Conservation (phyloP, 2,888 invertebrate species). For the Cheilosia grossa region DNA sequence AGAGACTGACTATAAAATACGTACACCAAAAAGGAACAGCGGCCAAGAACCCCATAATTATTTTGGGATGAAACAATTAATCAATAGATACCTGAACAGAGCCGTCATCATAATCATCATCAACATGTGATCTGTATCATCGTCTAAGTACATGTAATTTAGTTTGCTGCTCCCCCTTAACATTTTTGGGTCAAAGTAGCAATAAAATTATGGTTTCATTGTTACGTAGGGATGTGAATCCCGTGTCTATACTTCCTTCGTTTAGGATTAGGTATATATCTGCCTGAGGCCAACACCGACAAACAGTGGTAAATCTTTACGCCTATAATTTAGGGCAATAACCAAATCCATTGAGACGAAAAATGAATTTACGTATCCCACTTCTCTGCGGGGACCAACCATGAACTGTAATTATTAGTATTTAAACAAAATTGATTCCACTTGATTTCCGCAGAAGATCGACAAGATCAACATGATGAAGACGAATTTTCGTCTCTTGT, state of each 20-base stretch:
- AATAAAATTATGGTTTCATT: slow-evolving; percentile 60
- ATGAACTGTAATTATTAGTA: slow-evolving; percentile 50
- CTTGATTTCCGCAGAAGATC: slow-evolving; percentile 22
- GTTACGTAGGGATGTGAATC: slow-evolving; percentile 25
- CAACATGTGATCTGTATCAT: slow-evolving; percentile 71
- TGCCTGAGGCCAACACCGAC: slow-evolving; percentile 50
- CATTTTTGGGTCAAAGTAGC: slow-evolving; percentile 47
- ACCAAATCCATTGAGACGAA: slow-evolving; percentile 60
- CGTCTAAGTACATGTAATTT: slow-evolving; percentile 70
- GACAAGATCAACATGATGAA: neutral
- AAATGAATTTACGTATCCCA: slow-evolving; percentile 7
- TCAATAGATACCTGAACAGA: slow-evolving; percentile 71
- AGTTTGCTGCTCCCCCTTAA: slow-evolving; percentile 44
- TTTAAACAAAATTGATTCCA: slow-evolving; percentile 64
- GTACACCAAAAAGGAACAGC: slow-evolving; percentile 19
- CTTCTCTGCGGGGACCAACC: slow-evolving; percentile 28
- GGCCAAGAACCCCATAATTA: slow-evolving; percentile 53
- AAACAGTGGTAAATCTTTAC: slow-evolving; percentile 68
- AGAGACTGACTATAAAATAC: slow-evolving; percentile 18
- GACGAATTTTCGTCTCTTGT: neutral
- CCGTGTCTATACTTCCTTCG: slow-evolving; percentile 5
- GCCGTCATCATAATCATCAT: slow-evolving; percentile 74
- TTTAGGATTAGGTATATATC: slow-evolving; percentile 14
- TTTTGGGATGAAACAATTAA: slow-evolving; percentile 73
- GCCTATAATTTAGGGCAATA: slow-evolving; percentile 73